A percentile compares a stretch with the other conserved stretches of the same genome.
These are phyloP conservation scores for Rostratula benghalensis DNA, from an alignment of 2,113 vertebrate genomes.

Conservation along the genomic window DNA sequence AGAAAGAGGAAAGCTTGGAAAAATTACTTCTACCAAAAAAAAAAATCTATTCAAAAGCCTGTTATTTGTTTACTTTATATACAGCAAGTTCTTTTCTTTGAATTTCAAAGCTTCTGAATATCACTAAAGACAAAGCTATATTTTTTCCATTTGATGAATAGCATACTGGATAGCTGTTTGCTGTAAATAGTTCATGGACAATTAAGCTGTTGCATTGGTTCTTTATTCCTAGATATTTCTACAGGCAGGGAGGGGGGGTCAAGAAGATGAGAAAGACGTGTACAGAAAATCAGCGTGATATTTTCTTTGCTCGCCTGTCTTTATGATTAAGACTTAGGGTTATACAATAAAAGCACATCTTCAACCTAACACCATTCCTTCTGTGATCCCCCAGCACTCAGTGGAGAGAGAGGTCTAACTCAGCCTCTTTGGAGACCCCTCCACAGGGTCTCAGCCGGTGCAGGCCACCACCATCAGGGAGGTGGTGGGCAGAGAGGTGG, in stretches of 20 bases:
- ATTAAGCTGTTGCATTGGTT: background rate
- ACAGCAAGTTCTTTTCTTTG: background rate
- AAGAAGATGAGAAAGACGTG: background rate
- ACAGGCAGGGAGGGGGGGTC: accelerated
- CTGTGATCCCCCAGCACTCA: background rate
- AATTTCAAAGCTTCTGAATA: background rate
- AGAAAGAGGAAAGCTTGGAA: background rate
- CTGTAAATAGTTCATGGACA: background rate
- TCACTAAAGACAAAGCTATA: background rate
- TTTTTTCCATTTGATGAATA: background rate
- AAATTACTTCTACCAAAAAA: background rate
- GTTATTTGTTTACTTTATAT: background rate
- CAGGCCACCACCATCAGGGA: accelerated
- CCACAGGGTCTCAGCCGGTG: background rate
- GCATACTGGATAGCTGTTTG: background rate
- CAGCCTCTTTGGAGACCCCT: background rate
- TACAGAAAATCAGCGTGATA: background rate
- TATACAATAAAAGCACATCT: background rate
- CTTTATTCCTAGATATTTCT: background rate
- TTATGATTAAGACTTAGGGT: background rate
- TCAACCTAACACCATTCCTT: background rate
- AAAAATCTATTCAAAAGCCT: background rate
- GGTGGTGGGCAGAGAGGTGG: background rate
- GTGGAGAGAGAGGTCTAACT: background rate
- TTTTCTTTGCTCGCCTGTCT: background rate